A percentile compares a stretch with the other conserved stretches of the same genome.
Evolutionary conservation across 2,888 invertebrate species (phyloP).

Genomic region (Pomacea canaliculata): DNA sequence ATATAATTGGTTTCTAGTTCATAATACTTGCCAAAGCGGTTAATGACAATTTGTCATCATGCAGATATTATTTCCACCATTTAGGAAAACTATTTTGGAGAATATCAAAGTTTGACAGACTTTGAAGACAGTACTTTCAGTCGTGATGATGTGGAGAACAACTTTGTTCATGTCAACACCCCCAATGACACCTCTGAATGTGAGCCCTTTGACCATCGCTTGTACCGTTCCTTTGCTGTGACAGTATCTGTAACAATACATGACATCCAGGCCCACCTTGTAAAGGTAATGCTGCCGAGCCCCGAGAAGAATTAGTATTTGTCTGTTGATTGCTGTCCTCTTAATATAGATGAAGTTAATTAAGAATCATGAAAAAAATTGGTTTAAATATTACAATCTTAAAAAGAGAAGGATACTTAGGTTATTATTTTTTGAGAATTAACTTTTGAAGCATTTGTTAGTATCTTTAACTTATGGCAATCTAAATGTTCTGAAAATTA

Average conservation of each 20-base stretch:
- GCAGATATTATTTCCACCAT: conserved; percentile 38
- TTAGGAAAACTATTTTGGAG: conserved; percentile 96
- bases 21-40: too few relatives aligned
- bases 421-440: too few relatives aligned
- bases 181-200: conserved; percentile 36
- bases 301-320: too few relatives aligned
- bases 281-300: conserved; percentile 75
- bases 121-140: conserved; percentile 73
- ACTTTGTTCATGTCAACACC: conserved; percentile 37
- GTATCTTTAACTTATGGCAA: too few relatives aligned
- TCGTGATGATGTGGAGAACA: conserved; percentile 37
- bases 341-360: too few relatives aligned
- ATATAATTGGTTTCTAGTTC: too few relatives aligned
- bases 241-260: conserved; percentile 93
- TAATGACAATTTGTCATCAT: neutral
- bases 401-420: too few relatives aligned
- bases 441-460: too few relatives aligned
- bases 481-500: too few relatives aligned
- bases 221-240: conserved; percentile 90
- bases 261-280: conserved; percentile 93
- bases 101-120: conserved; percentile 93
- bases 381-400: too few relatives aligned
- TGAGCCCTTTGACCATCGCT: conserved; percentile 82
- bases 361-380: too few relatives aligned
- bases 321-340: too few relatives aligned